phyloP scores from a whole-genome alignment of 92 coral and sea anemone genomes.

The Palythoa grandiflora region DNA sequence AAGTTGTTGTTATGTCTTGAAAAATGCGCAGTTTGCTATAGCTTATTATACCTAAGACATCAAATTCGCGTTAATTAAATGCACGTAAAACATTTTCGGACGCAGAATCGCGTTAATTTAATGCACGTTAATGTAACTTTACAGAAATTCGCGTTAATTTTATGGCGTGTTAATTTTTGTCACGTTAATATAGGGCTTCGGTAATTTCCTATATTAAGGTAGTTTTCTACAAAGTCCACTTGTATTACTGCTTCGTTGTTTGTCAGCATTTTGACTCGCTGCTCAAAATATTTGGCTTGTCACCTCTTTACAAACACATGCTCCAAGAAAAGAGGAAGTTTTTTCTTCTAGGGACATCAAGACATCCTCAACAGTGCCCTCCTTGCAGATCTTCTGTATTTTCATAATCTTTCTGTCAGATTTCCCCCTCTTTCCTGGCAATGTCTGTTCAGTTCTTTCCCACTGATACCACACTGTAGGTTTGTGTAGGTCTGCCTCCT shows the following conservation, averaged over 20 bases:
- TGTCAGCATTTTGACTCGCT: conserved; percentile 41
- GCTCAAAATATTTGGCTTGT: conserved; percentile 66
- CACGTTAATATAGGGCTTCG: too few species aligned
- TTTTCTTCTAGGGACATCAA: conserved; percentile 6
- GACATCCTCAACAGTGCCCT: conserved; percentile 40
- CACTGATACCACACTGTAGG: conserved; percentile 66
- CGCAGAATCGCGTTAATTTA: too few species aligned
- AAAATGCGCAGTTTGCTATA: too few species aligned
- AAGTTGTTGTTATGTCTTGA: too few species aligned
- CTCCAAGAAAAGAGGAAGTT: conserved; percentile 32
- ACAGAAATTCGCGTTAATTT: too few species aligned
- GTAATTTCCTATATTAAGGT: not conserved
- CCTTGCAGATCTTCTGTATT: conserved; percentile 48
- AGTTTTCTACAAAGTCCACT: conserved; percentile 78
- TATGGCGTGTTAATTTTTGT: too few species aligned
- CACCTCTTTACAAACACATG: conserved; percentile 60
- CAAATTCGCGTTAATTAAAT: too few species aligned
- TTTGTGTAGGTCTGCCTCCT: conserved; percentile 4
- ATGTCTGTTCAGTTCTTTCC: conserved; percentile 46
- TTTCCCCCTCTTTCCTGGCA: conserved; percentile 23
- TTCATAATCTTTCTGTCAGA: conserved; percentile 39
- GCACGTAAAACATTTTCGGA: too few species aligned
- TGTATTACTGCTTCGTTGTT: conserved; percentile 68
- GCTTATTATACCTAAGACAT: not conserved
- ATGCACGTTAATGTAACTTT: too few species aligned